Percentiles rank a stretch among this genome's conserved stretches.
phyloP scores from a whole-genome alignment of 1,140 invertebrate species.

The Oncopodura yosiiana region DNA sequence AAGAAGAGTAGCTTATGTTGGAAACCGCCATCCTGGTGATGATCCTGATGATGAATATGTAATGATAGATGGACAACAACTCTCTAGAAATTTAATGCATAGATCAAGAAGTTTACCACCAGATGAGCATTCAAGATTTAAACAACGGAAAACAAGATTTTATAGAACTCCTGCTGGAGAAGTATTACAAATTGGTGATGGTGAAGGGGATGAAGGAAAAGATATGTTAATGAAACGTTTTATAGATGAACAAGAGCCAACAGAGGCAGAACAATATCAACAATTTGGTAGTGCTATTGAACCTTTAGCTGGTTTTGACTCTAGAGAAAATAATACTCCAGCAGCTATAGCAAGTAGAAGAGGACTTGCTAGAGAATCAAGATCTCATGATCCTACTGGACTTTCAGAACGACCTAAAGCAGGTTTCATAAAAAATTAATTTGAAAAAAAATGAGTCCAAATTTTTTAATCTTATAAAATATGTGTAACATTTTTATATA shows the following conservation, averaged over 20 bases:
- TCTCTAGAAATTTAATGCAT: constrained; percentile 7
- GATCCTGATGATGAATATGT: neutral
- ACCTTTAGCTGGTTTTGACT: too few relatives aligned
- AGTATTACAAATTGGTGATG: constrained; percentile 31
- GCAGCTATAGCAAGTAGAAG: neutral
- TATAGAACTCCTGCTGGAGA: constrained; percentile 31
- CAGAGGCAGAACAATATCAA: constrained; percentile 1
- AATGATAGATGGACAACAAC: neutral
- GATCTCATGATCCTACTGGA: neutral
- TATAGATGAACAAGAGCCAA: constrained; percentile 27
- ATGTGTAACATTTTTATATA: too few relatives aligned
- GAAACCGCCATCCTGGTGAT: constrained; percentile 17
- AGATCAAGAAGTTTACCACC: constrained; percentile 1
- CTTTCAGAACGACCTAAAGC: constrained; percentile 27
- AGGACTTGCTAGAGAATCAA: neutral
- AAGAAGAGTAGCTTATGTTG: constrained; percentile 6
- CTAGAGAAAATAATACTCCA: neutral
- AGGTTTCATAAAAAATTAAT: constrained; percentile 10
- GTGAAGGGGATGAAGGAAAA: constrained; percentile 33
- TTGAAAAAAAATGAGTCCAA: constrained; percentile 1
- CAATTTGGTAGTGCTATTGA: neutral
- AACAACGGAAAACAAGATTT: constrained; percentile 5
- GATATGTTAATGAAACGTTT: constrained; percentile 33
- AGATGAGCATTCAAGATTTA: constrained; percentile 1
- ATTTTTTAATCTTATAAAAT: neutral